Evolutionary conservation across 2,113 vertebrate species (phyloP).

Genomic region (Sinocyclocheilus grahami): DNA sequence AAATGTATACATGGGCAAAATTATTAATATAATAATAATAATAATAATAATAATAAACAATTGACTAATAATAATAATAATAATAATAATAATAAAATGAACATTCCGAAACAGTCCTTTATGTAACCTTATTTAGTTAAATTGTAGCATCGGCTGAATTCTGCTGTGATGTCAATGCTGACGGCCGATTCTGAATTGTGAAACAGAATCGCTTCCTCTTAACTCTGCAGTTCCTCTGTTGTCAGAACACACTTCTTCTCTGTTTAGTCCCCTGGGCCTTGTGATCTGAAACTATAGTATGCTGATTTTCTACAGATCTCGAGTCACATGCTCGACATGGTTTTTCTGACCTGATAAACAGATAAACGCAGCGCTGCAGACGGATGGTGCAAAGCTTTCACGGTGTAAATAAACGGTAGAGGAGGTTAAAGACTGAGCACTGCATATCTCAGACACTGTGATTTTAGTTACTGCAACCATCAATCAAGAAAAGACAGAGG

Average conservation of each 20-base stretch:
- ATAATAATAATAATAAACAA: no score
- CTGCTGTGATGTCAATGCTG: background rate
- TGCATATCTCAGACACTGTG: background rate
- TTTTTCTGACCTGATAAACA: slow-evolving; percentile 60
- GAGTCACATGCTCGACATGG: slow-evolving; percentile 67
- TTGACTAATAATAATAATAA: no score
- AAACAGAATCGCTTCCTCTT: background rate
- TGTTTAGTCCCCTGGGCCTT: slow-evolving; percentile 46
- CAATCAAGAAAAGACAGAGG: background rate
- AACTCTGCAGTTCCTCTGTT: slow-evolving; percentile 21
- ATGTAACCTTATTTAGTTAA: background rate
- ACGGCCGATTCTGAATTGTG: background rate
- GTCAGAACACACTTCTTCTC: slow-evolving; percentile 52
- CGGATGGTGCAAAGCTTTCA: slow-evolving; percentile 63
- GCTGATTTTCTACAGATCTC: slow-evolving; percentile 31
- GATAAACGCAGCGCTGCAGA: slow-evolving; percentile 60
- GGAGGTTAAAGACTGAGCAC: background rate
- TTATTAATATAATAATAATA: no score
- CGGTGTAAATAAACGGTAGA: slow-evolving; percentile 65
- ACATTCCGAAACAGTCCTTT: background rate
- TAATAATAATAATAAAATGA: no score
- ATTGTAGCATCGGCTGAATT: background rate
- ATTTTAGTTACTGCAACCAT: background rate
- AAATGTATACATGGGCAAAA: no score
- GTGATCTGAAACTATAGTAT: slow-evolving; percentile 51